phyloP scores from a whole-genome alignment of 1,140 invertebrate genomes.

The Aphis gossypii region DNA sequence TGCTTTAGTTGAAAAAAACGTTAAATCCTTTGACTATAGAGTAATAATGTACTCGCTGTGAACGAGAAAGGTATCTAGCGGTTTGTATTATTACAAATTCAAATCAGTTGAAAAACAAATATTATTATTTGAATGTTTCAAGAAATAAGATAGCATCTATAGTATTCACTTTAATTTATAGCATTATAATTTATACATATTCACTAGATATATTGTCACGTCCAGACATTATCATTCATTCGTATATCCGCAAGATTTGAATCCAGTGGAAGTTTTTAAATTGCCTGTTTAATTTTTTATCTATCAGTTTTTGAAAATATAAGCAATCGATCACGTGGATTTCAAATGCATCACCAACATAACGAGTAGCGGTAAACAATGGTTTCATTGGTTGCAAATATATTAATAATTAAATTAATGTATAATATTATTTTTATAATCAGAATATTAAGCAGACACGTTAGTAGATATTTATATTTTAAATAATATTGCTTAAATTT shows the following conservation, averaged over 20 bases:
- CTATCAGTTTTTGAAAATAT: constrained; percentile 12
- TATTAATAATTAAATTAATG: not conserved
- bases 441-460: not conserved
- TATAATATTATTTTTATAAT: constrained; percentile 15
- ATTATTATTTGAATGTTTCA: not conserved
- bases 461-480: not conserved
- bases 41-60: not conserved
- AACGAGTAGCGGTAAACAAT: not conserved
- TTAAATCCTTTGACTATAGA: constrained; percentile 38
- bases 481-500: not conserved
- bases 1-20: constrained; percentile 1
- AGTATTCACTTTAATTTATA: not conserved
- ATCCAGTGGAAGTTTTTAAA: constrained; percentile 10
- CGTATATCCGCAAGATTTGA: constrained; percentile 15
- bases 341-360: constrained; percentile 12
- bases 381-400: not conserved
- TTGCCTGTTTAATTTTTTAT: constrained; percentile 29
- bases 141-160: not conserved
- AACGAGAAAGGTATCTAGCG: not conserved
- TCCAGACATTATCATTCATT: not conserved
- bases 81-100: constrained; percentile 6
- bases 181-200: not conserved
- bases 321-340: not conserved
- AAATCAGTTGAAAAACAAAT: constrained; percentile 20
- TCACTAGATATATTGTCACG: not conserved